Percentiles rank a stretch among this genome's conserved stretches.
Evolutionary conservation across 2,888 invertebrate species (phyloP).

Genomic region (Thysanoteuthis rhombus): DNA sequence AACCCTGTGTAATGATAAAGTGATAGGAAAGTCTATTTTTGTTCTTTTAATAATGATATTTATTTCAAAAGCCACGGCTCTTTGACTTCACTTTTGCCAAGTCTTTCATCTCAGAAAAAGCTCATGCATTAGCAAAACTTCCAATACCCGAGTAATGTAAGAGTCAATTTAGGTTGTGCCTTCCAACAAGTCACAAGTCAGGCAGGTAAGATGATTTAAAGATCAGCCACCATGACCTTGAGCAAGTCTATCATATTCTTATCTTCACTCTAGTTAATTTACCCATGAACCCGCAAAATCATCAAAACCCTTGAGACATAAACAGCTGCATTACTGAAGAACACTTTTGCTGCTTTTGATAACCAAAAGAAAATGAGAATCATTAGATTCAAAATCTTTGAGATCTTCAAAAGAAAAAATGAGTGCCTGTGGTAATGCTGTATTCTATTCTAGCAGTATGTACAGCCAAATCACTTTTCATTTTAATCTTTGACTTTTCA

Average conservation of each 20-base stretch:
- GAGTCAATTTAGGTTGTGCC: neutral
- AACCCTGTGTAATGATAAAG: neutral
- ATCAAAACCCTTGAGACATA: neutral
- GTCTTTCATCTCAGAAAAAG: neutral
- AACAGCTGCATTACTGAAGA: neutral
- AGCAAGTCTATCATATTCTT: neutral
- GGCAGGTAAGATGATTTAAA: neutral
- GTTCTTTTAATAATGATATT: neutral
- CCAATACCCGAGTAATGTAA: neutral
- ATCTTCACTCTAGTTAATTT: neutral
- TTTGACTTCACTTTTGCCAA: neutral
- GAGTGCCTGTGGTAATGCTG: neutral
- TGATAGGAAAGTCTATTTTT: neutral
- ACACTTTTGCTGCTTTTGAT: conserved; percentile 12
- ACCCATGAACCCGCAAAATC: neutral
- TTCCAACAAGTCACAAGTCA: neutral
- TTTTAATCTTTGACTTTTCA: neutral
- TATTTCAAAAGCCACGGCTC: neutral
- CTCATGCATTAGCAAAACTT: neutral
- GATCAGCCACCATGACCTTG: neutral
- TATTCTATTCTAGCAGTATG: neutral
- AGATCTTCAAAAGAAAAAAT: neutral
- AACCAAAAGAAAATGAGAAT: neutral
- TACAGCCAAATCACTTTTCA: neutral
- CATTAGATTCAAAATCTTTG: neutral